phyloP scores from a whole-genome alignment of 2,797 vertebrate genomes.

The Brotula barbata region DNA sequence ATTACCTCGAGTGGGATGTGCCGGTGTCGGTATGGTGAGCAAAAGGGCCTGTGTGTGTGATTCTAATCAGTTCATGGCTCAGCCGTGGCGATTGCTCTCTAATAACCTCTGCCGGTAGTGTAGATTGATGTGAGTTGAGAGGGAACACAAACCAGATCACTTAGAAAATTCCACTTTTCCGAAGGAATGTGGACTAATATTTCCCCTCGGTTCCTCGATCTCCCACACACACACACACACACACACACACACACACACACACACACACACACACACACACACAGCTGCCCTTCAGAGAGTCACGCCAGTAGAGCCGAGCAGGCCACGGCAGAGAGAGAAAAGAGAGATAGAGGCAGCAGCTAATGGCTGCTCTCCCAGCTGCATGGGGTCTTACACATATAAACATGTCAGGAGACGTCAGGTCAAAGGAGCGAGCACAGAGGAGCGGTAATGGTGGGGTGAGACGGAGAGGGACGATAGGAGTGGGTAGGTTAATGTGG shows the following conservation, averaged over 20 bases:
- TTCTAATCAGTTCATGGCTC: constrained; percentile 68
- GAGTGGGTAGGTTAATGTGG: constrained; percentile 35
- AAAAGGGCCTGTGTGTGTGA: constrained; percentile 47
- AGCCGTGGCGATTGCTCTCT: constrained; percentile 48
- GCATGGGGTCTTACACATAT: constrained; percentile 55
- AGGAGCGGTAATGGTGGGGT: constrained; percentile 36
- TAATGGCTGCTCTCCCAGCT: constrained; percentile 59
- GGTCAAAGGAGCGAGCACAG: constrained; percentile 34
- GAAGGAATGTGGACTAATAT: constrained; percentile 70
- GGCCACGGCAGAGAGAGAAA: constrained; percentile 33
- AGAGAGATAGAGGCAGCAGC: constrained; percentile 36
- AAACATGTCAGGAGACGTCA: constrained; percentile 58
- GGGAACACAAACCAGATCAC: constrained; percentile 76
- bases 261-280: constrained; percentile 52
- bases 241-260: constrained; percentile 61
- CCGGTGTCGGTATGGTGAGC: constrained; percentile 45
- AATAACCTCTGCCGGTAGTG: constrained; percentile 54
- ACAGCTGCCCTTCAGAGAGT: constrained; percentile 69
- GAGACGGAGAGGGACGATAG: constrained; percentile 17
- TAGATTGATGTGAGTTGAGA: constrained; percentile 61
- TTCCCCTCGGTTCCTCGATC: constrained; percentile 62
- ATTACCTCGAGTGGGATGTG: constrained; percentile 63
- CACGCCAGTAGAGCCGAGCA: constrained; percentile 51
- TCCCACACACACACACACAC: constrained; percentile 37
- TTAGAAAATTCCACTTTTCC: constrained; percentile 71